These are phyloP conservation scores for Eudasyphora cyanicolor DNA, from an alignment of 2,888 invertebrate genomes.

Conservation along the genomic window DNA sequence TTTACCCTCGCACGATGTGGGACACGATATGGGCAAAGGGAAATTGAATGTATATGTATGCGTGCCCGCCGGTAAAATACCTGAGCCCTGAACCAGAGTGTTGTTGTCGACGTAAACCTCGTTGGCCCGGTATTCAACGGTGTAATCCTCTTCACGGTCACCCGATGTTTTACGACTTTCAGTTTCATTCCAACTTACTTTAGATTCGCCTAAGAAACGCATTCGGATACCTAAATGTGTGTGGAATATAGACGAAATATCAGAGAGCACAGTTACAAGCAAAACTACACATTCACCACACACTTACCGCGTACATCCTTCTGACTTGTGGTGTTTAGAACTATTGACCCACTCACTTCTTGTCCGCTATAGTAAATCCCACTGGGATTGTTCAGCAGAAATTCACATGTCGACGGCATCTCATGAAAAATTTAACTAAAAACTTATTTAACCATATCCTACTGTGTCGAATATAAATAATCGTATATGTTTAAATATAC, in stretches of 20 bases:
- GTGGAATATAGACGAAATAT: neutral
- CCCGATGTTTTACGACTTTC: slow-evolving; percentile 3
- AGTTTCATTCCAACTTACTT: slow-evolving; percentile 70
- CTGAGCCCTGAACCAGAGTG: slow-evolving; percentile 65
- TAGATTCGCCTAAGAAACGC: slow-evolving; percentile 69
- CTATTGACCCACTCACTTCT: slow-evolving; percentile 69
- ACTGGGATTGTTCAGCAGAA: slow-evolving; percentile 70
- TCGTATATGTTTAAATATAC: too few relatives aligned
- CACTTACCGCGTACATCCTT: slow-evolving; percentile 69
- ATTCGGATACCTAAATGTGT: slow-evolving; percentile 67
- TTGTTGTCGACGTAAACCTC: slow-evolving; percentile 64
- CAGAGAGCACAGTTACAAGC: too few relatives aligned
- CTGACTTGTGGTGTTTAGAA: slow-evolving; percentile 66
- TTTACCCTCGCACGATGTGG: slow-evolving; percentile 88
- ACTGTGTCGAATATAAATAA: too few relatives aligned
- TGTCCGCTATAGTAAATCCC: slow-evolving; percentile 73
- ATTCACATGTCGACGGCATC: slow-evolving; percentile 59
- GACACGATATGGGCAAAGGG: slow-evolving; percentile 81
- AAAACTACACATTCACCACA: too few relatives aligned
- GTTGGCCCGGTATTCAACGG: slow-evolving; percentile 33
- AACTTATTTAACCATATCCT: too few relatives aligned
- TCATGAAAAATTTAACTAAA: neutral
- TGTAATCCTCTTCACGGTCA: slow-evolving; percentile 43
- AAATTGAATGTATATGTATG: slow-evolving; percentile 88
- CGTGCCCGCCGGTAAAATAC: slow-evolving; percentile 66